Base-by-base conservation (phyloP, 2,888 invertebrate genomes). In the Rhagium mordax region DNA sequence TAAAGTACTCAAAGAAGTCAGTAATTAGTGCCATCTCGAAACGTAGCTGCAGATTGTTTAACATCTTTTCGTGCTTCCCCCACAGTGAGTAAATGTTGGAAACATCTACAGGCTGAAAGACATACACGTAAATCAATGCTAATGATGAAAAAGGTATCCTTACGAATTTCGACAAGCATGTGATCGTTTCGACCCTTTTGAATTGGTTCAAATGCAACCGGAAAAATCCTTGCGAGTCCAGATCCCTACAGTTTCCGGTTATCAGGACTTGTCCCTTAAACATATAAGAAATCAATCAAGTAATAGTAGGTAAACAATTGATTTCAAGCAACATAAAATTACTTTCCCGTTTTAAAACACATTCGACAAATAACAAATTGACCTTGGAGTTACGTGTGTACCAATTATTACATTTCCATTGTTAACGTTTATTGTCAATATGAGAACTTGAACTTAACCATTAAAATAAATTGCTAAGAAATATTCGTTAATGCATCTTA, bases 11-110 rank as follows among this genome's bases (percentile, higher is more conserved):
- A 84, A 89, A 93, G 5, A 94, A 89, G 84, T 95, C 94, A 0
- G 88, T 86, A 41, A 95, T 92, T 72, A 91, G 85, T 0, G 90
- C 88, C 85, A 90, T 88, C 88, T 91, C 87, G 84, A 90, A 94
- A 70, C 93, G 89, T 16, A 88, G 84, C 61, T 91, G 87, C 47
- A 95, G 81, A 81, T 93, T 92, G 86, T 95, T 93, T 73, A 95
- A 89, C 80, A 93, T 87, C 20, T 90, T 89, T 81, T 95, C 94
- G 84, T 95, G 95, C 78, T 93, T 91, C 0, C 94, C 95, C 85
- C 92, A 95, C 41, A 95, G 84, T 72, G 90, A 88, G 0, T 90
- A 86, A 15, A 94, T 81, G 74, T 93, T 92, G 41, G 90, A 90
- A 0, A 89, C 83, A 8, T 91, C 89, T 77, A 94, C 91, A 0